These are phyloP conservation scores for Anisognathus igniventris DNA, from an alignment of 2,797 vertebrate species.

Conservation along the genomic window DNA sequence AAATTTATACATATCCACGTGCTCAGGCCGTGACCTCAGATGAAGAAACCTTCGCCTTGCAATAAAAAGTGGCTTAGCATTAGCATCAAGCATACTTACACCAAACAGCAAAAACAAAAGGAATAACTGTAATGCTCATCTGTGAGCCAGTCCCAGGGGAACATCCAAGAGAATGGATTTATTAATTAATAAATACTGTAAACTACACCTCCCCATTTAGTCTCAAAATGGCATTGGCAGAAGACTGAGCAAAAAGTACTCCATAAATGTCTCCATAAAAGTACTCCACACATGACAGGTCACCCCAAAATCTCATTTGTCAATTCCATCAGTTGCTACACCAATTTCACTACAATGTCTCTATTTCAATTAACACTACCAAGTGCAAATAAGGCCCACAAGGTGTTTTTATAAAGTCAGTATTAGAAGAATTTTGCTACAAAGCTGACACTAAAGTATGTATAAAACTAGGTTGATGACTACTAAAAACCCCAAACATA, in stretches of 20 bases:
- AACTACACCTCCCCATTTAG: neutral
- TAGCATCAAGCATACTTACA: neutral
- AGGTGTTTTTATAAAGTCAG: neutral
- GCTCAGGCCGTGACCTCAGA: neutral
- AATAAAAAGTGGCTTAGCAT: neutral
- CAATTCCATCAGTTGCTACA: neutral
- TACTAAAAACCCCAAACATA: neutral
- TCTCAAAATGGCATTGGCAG: neutral
- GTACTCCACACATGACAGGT: neutral
- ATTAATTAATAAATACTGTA: neutral
- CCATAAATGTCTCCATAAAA: neutral
- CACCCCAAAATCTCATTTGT: neutral
- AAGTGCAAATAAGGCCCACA: neutral
- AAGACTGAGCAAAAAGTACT: neutral
- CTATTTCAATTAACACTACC: neutral
- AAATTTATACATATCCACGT: neutral
- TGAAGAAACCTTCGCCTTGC: neutral
- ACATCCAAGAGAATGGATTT: neutral
- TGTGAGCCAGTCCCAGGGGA: neutral
- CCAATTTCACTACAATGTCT: neutral
- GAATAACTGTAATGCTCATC: neutral
- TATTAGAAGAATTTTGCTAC: neutral
- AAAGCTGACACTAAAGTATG: neutral
- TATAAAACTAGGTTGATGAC: neutral
- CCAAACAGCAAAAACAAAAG: neutral